Evolutionary conservation across 92 coral and sea anemone genomes (phyloP), one percentile per base, ranked within the genome.

Genomic region (Epizoanthus illoricatus): DNA sequence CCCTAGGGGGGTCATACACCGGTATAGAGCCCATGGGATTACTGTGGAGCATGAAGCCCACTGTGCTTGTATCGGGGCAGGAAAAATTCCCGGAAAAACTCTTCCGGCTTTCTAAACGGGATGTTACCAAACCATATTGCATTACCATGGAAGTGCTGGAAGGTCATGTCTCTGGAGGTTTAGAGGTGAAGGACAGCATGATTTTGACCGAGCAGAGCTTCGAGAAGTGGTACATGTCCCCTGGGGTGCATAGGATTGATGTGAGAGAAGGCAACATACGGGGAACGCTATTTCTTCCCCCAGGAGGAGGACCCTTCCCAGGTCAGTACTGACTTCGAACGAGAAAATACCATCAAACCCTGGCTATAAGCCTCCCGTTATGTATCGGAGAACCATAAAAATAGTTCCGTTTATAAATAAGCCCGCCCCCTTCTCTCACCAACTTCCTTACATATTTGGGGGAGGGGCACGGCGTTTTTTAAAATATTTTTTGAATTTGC

Each of bases 11-110:
- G 4, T 86, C 89, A 11, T 91, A 80, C 81, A 63, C 81, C 40
- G 95, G 92, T 1, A 47, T 87, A 41, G 89, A 89, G 41, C 83
- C 90, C 28, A 89, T 91, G 95, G 95, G 95, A n/a, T 65, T 91
- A 6, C 86, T 91, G 73, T 86, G 92, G 90, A 71, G 88, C 47
- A 89, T 89, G 95, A 47, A 39, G 7, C 90, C 88, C 8, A 36
- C 4, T 70, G 74, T 39, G 17, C 36, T 71, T n/a, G 45, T 52
- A 19, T 64, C 84, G 28, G 92, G 92, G 40, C 86, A 86, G 55
- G 76, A 85, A 24, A 71, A 83, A 67, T 1, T 28, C 33, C 86
- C 84, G 55, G 75, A 85, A 24, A 91, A 91, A 12, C 67, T 91
- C 20, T 69, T 49, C 40, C 71, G 95, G 67, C 86, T 91, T 17